Percentiles rank a stretch among this genome's conserved stretches.
Conservation (phyloP, 2,797 vertebrate genomes). For the Pseudochromis fuscus region DNA sequence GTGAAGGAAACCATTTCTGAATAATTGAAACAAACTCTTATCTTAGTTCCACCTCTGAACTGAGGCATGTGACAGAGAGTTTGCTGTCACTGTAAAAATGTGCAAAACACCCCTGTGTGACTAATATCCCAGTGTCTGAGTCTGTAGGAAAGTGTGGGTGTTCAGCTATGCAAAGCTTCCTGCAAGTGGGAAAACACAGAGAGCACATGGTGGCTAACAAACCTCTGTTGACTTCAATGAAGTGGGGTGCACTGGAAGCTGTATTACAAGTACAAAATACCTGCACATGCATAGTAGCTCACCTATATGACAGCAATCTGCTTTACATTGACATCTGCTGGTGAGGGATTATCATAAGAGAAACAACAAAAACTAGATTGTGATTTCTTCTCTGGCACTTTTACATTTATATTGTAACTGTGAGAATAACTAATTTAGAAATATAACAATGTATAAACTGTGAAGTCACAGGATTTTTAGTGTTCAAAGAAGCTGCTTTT, state of each 20-base stretch:
- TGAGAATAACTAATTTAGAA: neutral
- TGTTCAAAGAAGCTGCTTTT: constrained; percentile 13
- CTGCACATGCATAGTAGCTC: constrained; percentile 17
- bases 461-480: neutral
- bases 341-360: constrained; percentile 28
- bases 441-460: too few relatives aligned
- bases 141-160: constrained; percentile 75
- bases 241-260: constrained; percentile 53
- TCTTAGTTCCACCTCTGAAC: constrained; percentile 27
- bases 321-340: constrained; percentile 75
- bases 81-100: constrained; percentile 46
- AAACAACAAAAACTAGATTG: neutral
- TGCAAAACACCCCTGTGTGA: constrained; percentile 55
- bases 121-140: constrained; percentile 63
- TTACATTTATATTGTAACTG: neutral
- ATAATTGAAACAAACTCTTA: constrained; percentile 29
- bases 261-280: constrained; percentile 9
- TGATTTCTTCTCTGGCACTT: neutral
- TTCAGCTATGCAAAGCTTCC: constrained; percentile 74
- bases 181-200: constrained; percentile 72
- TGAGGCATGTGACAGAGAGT: constrained; percentile 48
- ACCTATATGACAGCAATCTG: constrained; percentile 47
- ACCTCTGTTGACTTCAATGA: constrained; percentile 64
- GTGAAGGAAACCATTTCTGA: constrained; percentile 14
- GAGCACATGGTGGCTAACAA: constrained; percentile 66